Conservation (phyloP, 2,888 invertebrate genomes). For the Drosophila anomalipes region DNA sequence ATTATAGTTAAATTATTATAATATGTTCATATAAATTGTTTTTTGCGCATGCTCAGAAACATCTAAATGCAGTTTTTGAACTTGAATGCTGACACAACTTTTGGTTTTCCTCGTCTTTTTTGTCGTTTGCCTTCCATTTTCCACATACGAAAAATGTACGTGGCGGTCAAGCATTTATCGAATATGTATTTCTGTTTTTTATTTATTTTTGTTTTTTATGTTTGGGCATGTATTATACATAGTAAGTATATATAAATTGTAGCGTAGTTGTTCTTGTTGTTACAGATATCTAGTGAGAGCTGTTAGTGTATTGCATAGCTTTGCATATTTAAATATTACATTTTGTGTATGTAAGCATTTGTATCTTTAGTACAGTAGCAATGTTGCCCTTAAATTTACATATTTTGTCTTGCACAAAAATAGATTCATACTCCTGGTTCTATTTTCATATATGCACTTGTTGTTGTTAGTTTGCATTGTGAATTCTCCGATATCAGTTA, state of each 20-base stretch:
- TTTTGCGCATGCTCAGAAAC: conserved; percentile 81
- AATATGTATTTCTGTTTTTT: conserved; percentile 28
- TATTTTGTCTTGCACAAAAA: conserved; percentile 21
- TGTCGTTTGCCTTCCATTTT: conserved; percentile 17
- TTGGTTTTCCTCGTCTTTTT: conserved; percentile 22
- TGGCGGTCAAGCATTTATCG: conserved; percentile 38
- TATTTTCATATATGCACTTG: conserved; percentile 22
- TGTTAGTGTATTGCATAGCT: conserved; percentile 26
- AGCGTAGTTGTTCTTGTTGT: conserved; percentile 48
- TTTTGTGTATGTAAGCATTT: conserved; percentile 27
- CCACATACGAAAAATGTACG: conserved; percentile 27
- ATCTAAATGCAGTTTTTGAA: conserved; percentile 81
- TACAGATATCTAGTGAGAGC: conserved; percentile 45
- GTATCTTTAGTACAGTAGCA: conserved; percentile 37
- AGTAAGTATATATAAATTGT: conserved; percentile 43
- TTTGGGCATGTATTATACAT: conserved; percentile 23
- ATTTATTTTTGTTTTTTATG: conserved; percentile 23
- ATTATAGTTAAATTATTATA: conserved; percentile 50
- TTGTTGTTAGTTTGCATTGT: conserved; percentile 22
- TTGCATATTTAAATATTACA: conserved; percentile 14
- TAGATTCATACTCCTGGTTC: conserved; percentile 11
- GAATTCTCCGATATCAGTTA: conserved; percentile 14
- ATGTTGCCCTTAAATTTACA: conserved; percentile 18
- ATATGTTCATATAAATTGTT: conserved; percentile 70
- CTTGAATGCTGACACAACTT: conserved; percentile 65